Evolutionary conservation across 2,113 vertebrate genomes (phyloP).

Genomic region (Eptesicus fuscus): DNA sequence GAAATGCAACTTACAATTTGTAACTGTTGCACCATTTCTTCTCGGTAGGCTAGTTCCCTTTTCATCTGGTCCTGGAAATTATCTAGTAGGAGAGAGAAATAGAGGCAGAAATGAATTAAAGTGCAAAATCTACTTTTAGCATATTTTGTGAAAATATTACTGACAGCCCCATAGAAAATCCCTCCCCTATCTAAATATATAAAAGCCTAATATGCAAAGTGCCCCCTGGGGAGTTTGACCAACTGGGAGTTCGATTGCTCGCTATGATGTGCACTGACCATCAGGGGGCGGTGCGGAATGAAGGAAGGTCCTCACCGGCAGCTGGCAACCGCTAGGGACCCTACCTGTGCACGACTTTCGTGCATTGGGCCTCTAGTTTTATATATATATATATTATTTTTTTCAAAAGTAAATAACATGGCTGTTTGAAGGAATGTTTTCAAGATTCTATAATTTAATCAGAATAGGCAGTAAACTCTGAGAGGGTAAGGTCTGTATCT

Average conservation of each 20-base stretch:
- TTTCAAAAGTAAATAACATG: background rate
- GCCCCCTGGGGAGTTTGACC: no score
- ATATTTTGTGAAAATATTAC: background rate
- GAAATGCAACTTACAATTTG: slow-evolving; percentile 90
- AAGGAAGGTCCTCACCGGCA: no score
- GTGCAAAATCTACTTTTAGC: background rate
- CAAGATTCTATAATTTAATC: background rate
- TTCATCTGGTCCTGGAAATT: slow-evolving; percentile 99
- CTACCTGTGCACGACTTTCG: no score
- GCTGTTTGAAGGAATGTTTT: background rate
- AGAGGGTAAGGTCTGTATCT: background rate
- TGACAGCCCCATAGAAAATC: background rate
- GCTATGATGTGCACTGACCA: no score
- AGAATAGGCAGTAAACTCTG: background rate
- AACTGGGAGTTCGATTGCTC: no score
- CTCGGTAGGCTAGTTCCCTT: slow-evolving; percentile 95
- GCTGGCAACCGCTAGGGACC: no score
- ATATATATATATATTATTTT: no score
- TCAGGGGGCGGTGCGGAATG: no score
- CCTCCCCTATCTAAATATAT: no score
- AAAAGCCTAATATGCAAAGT: no score
- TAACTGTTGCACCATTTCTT: slow-evolving; percentile 99
- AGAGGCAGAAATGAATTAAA: slow-evolving; percentile 40
- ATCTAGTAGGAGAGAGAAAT: slow-evolving; percentile 81
- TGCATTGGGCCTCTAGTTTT: no score